Evolutionary conservation across 2,113 vertebrate genomes (phyloP), one percentile per base, ranked within the genome.

Genomic region (Plotosus lineatus): DNA sequence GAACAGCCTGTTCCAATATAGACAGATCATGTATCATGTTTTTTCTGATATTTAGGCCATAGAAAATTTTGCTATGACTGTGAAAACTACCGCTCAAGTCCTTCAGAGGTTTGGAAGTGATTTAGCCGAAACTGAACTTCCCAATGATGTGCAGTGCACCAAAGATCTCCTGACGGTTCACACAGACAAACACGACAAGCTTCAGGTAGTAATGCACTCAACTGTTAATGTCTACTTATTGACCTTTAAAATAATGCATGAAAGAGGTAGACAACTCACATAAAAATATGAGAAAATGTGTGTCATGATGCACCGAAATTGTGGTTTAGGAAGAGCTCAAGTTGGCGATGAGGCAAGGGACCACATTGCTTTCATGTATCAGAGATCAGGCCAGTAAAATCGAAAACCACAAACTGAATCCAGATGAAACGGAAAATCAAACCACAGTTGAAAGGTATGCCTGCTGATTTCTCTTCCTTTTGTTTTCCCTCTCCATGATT

Each of bases 21-120:
- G n/a, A n/a, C n/a, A n/a, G n/a, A n/a, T n/a, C n/a, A n/a, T n/a
- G n/a, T n/a, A n/a, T n/a, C n/a, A n/a, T 78, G 14, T 19, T 10
- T 85, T 73, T 74, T 26, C 42, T 81, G 19, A 44, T 33, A 7
- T 14, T 12, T 33, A 99, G 97, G 97, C 97, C 61, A 95, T 98
- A 42, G 97, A 99, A 89, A 98, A 97, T 86, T 99, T 98, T 90
- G 97, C 97, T 31, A 89, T 96, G 91, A 96, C 95, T 0, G 95
- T 99, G 83, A 99, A 98, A 92, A 95, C 90, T 80, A 97, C 94
- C 79, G 96, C 96, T 4, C 95, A 98, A 93, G 94, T 95, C 94
- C 89, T 99, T 17, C 96, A 97, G 92, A 93, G 81, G 72, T 98
- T 98, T 84, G 97, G 97, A 56, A 93, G 91, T 1, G 91, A 94